phyloP scores from a whole-genome alignment of 2,888 invertebrate species.

The Tupiocoris notatus region DNA sequence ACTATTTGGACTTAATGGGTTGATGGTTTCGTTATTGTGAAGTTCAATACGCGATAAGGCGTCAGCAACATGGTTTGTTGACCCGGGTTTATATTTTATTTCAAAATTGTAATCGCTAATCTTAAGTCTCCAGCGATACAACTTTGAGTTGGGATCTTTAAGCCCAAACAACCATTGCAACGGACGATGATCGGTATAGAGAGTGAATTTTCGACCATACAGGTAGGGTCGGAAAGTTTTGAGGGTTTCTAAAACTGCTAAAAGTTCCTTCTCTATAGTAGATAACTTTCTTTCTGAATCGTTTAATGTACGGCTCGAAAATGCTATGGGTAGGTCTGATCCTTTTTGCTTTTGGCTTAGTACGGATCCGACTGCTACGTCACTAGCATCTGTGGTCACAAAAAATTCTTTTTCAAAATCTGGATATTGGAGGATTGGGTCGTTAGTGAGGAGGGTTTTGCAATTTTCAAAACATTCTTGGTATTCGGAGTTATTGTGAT shows the following conservation, averaged over 20 bases:
- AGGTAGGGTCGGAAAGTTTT: conserved; percentile 46
- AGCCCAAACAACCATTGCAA: not conserved
- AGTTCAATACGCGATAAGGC: conserved; percentile 43
- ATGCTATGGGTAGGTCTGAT: not conserved
- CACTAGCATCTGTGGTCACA: not conserved
- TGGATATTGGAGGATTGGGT: not conserved
- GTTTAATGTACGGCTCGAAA: not conserved
- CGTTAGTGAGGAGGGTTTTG: not conserved
- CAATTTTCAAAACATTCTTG: not conserved
- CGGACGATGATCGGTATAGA: not conserved
- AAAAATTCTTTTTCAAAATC: not conserved
- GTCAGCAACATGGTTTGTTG: conserved; percentile 51
- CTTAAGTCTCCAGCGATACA: conserved; percentile 52
- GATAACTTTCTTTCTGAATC: not conserved
- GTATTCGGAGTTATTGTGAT: not conserved
- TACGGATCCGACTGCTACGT: not conserved
- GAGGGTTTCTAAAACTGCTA: not conserved
- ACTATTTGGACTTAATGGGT: no score
- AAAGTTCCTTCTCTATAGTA: not conserved
- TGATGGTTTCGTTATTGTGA: not conserved
- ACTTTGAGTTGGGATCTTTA: not conserved
- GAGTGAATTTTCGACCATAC: not conserved
- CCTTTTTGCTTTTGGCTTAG: not conserved
- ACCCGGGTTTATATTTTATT: conserved; percentile 51
- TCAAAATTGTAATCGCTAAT: conserved; percentile 52